Percentiles rank a stretch among this genome's conserved stretches.
phyloP scores from a whole-genome alignment of 2,797 vertebrate species.

The Pogoniulus pusillus region DNA sequence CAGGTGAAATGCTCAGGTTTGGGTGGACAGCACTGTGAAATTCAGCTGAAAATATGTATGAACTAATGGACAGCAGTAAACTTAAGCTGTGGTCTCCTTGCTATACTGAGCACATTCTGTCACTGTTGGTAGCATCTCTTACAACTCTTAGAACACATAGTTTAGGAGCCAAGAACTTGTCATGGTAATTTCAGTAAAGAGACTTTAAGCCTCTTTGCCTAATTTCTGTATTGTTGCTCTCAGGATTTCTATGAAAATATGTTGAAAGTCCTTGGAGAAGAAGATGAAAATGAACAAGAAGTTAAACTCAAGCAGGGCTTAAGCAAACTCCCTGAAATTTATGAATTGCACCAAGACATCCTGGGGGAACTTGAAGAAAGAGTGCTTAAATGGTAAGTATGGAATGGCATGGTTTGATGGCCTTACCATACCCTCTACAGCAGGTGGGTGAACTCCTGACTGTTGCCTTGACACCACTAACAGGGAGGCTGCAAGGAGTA shows the following conservation, averaged over 20 bases:
- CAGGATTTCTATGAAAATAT: constrained; percentile 87
- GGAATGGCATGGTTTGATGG: neutral
- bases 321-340: constrained; percentile 87
- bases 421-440: neutral
- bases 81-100: neutral
- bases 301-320: constrained; percentile 85
- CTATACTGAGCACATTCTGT: neutral
- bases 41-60: neutral
- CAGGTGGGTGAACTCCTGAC: neutral
- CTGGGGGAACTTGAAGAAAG: constrained; percentile 86
- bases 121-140: neutral
- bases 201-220: neutral
- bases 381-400: constrained; percentile 88
- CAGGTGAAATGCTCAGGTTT: neutral
- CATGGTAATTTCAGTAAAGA: neutral
- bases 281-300: constrained; percentile 75
- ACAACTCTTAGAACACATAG: neutral
- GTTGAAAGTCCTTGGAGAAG: constrained; percentile 75
- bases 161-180: neutral
- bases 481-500: neutral
- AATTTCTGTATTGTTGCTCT: neutral
- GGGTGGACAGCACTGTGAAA: neutral
- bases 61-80: neutral
- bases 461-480: neutral
- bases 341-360: constrained; percentile 85